Conservation (phyloP, 2,888 invertebrate species). For the Cryptocephalus primarius region DNA sequence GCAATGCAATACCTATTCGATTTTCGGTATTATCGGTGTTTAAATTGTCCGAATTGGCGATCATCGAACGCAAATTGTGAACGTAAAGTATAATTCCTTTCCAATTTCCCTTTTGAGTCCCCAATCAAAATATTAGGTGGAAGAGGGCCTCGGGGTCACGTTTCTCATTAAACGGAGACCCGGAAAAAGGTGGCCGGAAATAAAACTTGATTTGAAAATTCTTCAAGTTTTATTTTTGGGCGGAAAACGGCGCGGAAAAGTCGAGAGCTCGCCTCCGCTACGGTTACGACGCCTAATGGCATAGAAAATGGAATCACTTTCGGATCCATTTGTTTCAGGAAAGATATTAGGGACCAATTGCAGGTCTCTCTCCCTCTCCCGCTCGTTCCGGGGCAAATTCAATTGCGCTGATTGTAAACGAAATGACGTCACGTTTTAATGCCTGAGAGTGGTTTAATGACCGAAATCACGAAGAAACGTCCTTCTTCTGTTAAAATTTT, state of each 20-base stretch:
- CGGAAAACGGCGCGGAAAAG: no score
- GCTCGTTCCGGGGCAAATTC: no score
- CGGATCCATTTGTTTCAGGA: conserved; percentile 28
- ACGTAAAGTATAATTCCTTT: background rate
- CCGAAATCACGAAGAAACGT: no score
- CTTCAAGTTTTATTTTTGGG: conserved; percentile 5
- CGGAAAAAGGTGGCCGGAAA: background rate
- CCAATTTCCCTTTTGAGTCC: conserved; percentile 1
- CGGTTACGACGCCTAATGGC: conserved; percentile 25
- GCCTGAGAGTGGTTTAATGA: no score
- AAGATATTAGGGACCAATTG: conserved; percentile 14
- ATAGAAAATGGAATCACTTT: conserved; percentile 32
- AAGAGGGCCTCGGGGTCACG: conserved; percentile 1
- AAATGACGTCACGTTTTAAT: no score
- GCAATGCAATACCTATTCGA: no score
- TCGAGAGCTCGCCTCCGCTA: background rate
- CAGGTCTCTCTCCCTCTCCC: conserved; percentile 5
- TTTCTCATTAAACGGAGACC: conserved; percentile 3
- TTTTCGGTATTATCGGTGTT: no score
- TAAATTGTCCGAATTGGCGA: no score
- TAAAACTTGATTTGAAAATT: conserved; percentile 5
- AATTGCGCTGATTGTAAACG: no score
- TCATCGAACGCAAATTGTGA: no score
- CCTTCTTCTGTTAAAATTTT: no score
- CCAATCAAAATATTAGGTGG: conserved; percentile 4